phyloP scores from a whole-genome alignment of 2,797 vertebrate genomes.

The Chrysocyon brachyurus region DNA sequence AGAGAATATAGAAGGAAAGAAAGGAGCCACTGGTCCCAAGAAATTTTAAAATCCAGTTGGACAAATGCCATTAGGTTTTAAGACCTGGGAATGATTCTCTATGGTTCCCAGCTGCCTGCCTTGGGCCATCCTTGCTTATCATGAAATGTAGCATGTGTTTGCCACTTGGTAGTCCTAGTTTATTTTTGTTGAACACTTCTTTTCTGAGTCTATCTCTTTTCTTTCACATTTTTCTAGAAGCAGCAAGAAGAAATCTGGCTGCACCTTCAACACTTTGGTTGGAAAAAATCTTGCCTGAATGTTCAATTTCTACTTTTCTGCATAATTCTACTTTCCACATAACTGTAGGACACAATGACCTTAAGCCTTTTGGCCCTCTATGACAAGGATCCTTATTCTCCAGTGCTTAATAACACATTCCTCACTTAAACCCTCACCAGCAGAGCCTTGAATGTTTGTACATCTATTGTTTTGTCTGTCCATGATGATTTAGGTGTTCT shows the following conservation, averaged over 20 bases:
- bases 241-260: background rate
- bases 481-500: background rate
- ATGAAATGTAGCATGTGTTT: background rate
- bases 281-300: background rate
- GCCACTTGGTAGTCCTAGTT: background rate
- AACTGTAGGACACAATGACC: background rate
- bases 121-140: background rate
- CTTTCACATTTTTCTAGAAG: background rate
- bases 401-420: background rate
- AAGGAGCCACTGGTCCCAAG: background rate
- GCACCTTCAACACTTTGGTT: background rate
- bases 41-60: background rate
- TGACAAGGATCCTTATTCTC: background rate
- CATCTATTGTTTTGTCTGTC: background rate
- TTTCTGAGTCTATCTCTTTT: background rate
- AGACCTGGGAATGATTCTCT: background rate
- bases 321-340: background rate
- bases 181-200: background rate
- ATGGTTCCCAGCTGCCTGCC: background rate
- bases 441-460: background rate
- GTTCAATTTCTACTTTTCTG: background rate
- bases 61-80: background rate
- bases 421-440: background rate
- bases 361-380: background rate
- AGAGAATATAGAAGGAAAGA: background rate